Conservation (phyloP, 2,888 invertebrate genomes). For the Sphaerophoria taeniata region DNA sequence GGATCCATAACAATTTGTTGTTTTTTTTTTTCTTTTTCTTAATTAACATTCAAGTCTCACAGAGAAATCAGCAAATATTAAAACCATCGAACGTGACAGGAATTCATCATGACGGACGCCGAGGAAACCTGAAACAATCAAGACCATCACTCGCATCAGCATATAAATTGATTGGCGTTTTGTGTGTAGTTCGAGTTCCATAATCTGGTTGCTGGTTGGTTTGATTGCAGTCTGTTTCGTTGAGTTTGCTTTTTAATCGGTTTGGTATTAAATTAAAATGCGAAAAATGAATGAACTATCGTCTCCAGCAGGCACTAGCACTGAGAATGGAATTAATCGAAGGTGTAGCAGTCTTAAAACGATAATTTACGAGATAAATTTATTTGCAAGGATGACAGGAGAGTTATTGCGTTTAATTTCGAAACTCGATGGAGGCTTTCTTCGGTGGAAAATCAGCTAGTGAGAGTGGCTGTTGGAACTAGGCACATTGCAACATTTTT, state of each 20-base stretch:
- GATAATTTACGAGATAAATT: conserved; percentile 71
- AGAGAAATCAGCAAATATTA: conserved; percentile 63
- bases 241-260: neutral
- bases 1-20: conserved; percentile 28
- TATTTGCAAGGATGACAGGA: conserved; percentile 66
- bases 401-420: conserved; percentile 71
- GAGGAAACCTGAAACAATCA: conserved; percentile 63
- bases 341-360: conserved; percentile 21
- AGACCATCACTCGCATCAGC: conserved; percentile 57
- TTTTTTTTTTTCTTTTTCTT: conserved; percentile 20
- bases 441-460: too few relatives aligned
- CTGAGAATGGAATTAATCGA: conserved; percentile 5
- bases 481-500: too few relatives aligned
- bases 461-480: too few relatives aligned
- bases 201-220: conserved; percentile 6
- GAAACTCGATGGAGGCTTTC: conserved; percentile 50
- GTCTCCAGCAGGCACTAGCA: neutral
- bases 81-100: conserved; percentile 67
- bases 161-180: conserved; percentile 67
- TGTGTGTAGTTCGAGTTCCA: neutral
- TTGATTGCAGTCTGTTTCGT: conserved; percentile 12
- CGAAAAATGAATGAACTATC: conserved; percentile 15
- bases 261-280: conserved; percentile 46
- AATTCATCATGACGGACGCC: conserved; percentile 22
- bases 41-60: conserved; percentile 71